Evolutionary conservation across 1,140 invertebrate genomes (phyloP).

Genomic region (Brachionus paranguensis): DNA sequence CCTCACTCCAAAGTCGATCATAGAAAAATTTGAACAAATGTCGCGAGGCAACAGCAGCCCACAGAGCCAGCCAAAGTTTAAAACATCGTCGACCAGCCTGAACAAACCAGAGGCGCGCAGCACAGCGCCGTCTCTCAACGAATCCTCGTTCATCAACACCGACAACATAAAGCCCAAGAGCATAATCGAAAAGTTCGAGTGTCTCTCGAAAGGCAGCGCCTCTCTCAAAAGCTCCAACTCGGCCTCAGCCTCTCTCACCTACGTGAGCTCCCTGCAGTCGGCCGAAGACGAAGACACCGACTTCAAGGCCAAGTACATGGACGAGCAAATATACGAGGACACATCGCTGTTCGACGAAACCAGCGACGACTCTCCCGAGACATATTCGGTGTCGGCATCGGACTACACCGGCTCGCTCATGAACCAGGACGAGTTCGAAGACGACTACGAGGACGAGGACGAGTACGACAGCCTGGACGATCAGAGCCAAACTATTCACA

Average conservation of each 20-base stretch:
- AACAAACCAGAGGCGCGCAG: neutral
- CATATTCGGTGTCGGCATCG: neutral
- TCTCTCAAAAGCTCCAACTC: neutral
- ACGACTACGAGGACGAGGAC: neutral
- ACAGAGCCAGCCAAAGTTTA: neutral
- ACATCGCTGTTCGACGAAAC: neutral
- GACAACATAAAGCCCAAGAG: slow-evolving; percentile 8
- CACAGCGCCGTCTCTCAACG: neutral
- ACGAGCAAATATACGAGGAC: neutral
- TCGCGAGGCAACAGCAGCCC: neutral
- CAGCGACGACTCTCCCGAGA: neutral
- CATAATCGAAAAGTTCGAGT: slow-evolving; percentile 16
- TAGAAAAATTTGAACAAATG: slow-evolving; percentile 15
- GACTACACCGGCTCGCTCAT: neutral
- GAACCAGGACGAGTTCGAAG: slow-evolving; percentile 26
- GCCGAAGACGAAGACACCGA: neutral
- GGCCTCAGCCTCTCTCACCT: neutral
- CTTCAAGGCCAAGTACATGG: neutral
- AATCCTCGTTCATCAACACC: neutral
- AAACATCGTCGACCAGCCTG: neutral
- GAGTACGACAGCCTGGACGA: slow-evolving; percentile 13
- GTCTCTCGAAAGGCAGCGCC: neutral
- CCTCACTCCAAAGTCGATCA: neutral
- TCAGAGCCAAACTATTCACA: neutral
- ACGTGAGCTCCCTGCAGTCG: neutral